Conservation (phyloP, 2,797 vertebrate genomes). For the Chelon auratus region DNA sequence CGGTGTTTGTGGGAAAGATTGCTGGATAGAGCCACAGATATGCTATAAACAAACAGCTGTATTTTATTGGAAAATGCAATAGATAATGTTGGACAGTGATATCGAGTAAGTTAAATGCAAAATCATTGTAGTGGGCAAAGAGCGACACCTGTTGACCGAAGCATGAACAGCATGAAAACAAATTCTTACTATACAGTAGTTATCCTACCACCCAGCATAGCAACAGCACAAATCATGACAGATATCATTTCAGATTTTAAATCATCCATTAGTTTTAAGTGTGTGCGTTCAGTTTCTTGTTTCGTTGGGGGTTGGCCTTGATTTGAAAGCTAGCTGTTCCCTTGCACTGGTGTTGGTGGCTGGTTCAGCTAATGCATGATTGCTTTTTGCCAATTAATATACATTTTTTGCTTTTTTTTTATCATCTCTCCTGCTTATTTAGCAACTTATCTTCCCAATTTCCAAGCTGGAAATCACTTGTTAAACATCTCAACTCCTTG, state of each 20-base stretch:
- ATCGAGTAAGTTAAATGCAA: background rate
- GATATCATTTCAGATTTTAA: too few relatives aligned
- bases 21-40: background rate
- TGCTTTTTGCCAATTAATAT: background rate
- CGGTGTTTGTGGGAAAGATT: constrained; percentile 11
- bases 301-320: background rate
- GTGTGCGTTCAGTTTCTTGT: background rate
- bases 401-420: too few relatives aligned
- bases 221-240: too few relatives aligned
- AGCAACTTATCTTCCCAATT: background rate
- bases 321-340: background rate
- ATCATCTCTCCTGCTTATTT: too few relatives aligned
- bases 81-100: background rate
- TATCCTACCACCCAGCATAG: too few relatives aligned
- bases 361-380: background rate
- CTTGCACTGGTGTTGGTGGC: background rate
- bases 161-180: constrained; percentile 3
- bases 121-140: constrained; percentile 1
- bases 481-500: too few relatives aligned
- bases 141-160: constrained; percentile 43
- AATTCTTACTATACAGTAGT: too few relatives aligned
- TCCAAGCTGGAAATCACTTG: too few relatives aligned
- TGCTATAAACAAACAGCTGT: constrained; percentile 9
- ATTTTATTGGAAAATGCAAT: background rate
- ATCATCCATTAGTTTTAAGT: too few relatives aligned